These are phyloP conservation scores for Molossus molossus DNA, from an alignment of 2,797 vertebrate genomes.

Conservation along the genomic window DNA sequence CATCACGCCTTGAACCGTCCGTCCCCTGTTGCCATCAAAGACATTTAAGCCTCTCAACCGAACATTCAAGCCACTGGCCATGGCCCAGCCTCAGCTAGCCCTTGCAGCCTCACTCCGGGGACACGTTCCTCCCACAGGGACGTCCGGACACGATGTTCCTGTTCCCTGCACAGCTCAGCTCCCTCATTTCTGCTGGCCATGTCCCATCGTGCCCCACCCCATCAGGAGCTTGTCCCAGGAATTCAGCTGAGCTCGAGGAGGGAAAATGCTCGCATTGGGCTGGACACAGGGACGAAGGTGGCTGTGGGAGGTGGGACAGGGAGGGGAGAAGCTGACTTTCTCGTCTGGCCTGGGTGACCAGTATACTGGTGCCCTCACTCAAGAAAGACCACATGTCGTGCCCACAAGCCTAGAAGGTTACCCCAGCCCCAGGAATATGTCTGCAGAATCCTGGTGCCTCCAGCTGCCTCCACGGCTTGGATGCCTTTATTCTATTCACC, in stretches of 20 bases:
- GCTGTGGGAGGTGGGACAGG: neutral
- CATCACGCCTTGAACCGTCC: neutral
- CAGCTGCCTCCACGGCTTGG: fast-evolving
- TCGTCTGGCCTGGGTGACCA: neutral
- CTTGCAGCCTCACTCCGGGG: neutral
- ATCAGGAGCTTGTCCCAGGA: neutral
- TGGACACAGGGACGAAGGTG: neutral
- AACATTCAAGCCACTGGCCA: fast-evolving
- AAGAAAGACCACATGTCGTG: neutral
- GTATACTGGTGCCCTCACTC: fast-evolving
- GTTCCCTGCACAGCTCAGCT: fast-evolving
- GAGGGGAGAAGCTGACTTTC: neutral
- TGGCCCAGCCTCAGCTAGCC: neutral
- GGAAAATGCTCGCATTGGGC: neutral
- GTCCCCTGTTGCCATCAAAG: neutral
- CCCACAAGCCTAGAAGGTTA: neutral
- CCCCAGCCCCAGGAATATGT: neutral
- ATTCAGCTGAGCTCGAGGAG: neutral
- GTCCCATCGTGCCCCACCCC: too few species aligned
- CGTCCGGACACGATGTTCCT: neutral
- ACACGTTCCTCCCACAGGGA: neutral
- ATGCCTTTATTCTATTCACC: too few species aligned
- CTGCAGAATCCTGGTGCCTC: fast-evolving
- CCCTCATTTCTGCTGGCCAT: neutral
- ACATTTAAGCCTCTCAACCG: neutral